phyloP scores from a whole-genome alignment of 2,888 invertebrate genomes.

The Lasioglossum leucozonium region DNA sequence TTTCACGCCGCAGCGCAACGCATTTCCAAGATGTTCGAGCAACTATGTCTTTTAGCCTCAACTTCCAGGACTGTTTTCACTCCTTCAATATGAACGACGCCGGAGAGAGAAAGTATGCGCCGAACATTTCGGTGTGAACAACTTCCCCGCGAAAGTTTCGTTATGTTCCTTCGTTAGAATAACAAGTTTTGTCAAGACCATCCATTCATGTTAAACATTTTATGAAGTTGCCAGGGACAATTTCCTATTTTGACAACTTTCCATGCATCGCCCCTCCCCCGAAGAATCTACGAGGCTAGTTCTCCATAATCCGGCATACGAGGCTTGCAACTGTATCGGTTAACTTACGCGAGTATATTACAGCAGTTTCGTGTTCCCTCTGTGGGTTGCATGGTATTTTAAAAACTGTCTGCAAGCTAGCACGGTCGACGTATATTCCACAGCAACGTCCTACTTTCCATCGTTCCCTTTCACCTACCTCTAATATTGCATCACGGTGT shows the following conservation, averaged over 20 bases:
- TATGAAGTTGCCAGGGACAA: not conserved
- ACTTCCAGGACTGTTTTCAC: not conserved
- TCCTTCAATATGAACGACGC: not conserved
- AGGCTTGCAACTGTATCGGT: conserved; percentile 8
- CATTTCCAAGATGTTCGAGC: not conserved
- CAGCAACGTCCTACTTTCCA: not conserved
- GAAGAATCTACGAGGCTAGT: not conserved
- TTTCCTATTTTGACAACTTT: conserved; percentile 1
- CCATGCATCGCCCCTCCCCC: not conserved
- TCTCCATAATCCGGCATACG: not conserved
- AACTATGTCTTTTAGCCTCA: not conserved
- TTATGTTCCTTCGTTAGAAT: not conserved
- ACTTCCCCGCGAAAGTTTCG: not conserved
- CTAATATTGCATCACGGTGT: conserved; percentile 6
- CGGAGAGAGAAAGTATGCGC: not conserved
- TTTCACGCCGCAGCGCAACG: not conserved
- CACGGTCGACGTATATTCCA: conserved; percentile 20
- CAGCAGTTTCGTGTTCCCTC: conserved; percentile 6
- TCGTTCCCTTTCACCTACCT: conserved; percentile 5
- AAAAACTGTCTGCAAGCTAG: conserved; percentile 26
- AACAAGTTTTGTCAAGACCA: not conserved
- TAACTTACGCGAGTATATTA: conserved; percentile 34
- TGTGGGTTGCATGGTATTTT: conserved; percentile 13
- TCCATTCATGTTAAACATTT: not conserved
- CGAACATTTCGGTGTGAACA: not conserved